These are phyloP conservation scores for Leptinotarsa peninsularis DNA, from an alignment of 2,888 invertebrate species.

Conservation along the genomic window DNA sequence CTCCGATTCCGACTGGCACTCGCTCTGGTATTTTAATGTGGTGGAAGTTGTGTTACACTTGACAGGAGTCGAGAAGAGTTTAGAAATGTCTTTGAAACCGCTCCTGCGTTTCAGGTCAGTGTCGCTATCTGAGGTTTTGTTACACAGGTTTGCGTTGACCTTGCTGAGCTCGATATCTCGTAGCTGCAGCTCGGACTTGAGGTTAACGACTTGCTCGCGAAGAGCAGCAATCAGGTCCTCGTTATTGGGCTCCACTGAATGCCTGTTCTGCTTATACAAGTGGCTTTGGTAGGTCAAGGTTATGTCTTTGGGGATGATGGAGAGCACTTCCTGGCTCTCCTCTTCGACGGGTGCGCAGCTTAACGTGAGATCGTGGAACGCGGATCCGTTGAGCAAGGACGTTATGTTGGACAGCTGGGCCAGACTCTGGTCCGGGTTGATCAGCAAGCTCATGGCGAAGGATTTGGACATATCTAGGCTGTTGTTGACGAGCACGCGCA, in stretches of 20 bases:
- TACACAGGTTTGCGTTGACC: conserved; percentile 41
- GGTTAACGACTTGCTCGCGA: conserved; percentile 62
- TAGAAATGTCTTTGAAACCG: conserved; percentile 35
- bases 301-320: conserved; percentile 58
- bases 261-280: conserved; percentile 51
- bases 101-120: conserved; percentile 22
- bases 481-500: conserved; percentile 70
- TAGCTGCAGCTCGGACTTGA: conserved; percentile 62
- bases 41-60: conserved; percentile 50
- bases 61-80: conserved; percentile 42
- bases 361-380: conserved; percentile 51
- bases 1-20: conserved; percentile 78
- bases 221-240: conserved; percentile 58
- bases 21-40: conserved; percentile 55
- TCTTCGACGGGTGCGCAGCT: conserved; percentile 30
- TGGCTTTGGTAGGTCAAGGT: conserved; percentile 62
- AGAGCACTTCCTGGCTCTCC: conserved; percentile 52
- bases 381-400: conserved; percentile 62
- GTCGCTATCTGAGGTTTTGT: conserved; percentile 47
- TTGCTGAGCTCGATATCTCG: conserved; percentile 62
- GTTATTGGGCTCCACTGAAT: conserved; percentile 43
- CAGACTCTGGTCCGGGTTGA: conserved; percentile 67
- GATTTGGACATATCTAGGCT: conserved; percentile 70
- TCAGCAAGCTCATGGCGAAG: conserved; percentile 64
- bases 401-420: conserved; percentile 68